Conservation (phyloP, 2,888 invertebrate genomes). For the Apeira syringaria region DNA sequence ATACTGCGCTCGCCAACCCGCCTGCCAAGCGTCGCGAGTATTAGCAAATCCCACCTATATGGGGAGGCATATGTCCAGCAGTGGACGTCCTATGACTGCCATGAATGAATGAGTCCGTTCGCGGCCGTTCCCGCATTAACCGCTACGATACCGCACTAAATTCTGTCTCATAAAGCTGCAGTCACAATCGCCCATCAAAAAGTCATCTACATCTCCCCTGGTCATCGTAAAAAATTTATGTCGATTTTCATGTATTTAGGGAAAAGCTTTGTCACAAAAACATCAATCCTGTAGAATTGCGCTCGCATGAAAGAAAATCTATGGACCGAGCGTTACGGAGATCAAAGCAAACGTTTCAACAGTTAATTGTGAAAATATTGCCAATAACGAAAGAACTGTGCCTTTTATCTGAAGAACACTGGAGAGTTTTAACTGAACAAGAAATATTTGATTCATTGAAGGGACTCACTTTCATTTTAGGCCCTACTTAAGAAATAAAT, state of each 20-base stretch:
- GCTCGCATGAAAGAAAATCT: constrained; percentile 22
- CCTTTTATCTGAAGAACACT: neutral
- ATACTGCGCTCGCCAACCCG: too few species aligned
- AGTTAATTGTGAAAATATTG: constrained; percentile 16
- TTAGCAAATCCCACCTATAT: too few species aligned
- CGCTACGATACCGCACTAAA: constrained; percentile 35
- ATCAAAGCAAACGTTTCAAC: constrained; percentile 24
- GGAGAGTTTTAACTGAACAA: too few species aligned
- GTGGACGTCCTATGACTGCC: too few species aligned
- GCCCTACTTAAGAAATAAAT: too few species aligned
- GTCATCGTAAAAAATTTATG: constrained; percentile 40
- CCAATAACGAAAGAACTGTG: constrained; percentile 16
- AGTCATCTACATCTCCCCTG: constrained; percentile 39
- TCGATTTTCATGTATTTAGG: constrained; percentile 16
- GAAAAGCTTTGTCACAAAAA: constrained; percentile 16
- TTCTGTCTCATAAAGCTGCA: constrained; percentile 42
- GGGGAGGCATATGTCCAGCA: too few species aligned
- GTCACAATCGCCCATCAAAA: constrained; percentile 36
- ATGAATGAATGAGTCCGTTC: too few species aligned
- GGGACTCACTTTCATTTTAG: too few species aligned
- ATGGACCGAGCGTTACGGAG: constrained; percentile 22
- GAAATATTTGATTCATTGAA: too few species aligned
- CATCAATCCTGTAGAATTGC: constrained; percentile 7
- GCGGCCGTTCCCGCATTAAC: constrained; percentile 25
- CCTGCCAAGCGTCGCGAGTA: too few species aligned